phyloP scores from a whole-genome alignment of 2,888 invertebrate genomes.

The Mylabris sibirica region DNA sequence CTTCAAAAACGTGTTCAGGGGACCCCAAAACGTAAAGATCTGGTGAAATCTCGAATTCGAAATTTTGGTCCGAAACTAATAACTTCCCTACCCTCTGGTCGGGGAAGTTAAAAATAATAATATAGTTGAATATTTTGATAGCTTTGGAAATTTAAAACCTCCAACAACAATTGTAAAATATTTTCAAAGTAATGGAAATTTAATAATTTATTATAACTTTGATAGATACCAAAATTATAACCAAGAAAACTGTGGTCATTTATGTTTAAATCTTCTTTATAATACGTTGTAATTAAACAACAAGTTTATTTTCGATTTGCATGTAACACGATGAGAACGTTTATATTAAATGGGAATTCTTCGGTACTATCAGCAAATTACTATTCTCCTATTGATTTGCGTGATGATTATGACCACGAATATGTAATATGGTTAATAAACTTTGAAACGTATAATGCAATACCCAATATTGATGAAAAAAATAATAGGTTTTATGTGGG shows the following conservation, averaged over 20 bases:
- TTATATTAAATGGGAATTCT: slow-evolving; percentile 37
- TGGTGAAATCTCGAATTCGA: too few relatives aligned
- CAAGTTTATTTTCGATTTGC: slow-evolving; percentile 26
- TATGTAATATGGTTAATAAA: slow-evolving; percentile 39
- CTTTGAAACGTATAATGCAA: slow-evolving; percentile 40
- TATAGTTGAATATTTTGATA: slow-evolving; percentile 27
- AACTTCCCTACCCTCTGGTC: too few relatives aligned
- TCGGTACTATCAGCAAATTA: slow-evolving; percentile 35
- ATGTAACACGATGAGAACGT: slow-evolving; percentile 31
- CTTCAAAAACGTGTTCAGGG: too few relatives aligned
- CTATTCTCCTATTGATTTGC: slow-evolving; percentile 34
- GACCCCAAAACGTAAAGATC: too few relatives aligned
- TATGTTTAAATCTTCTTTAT: slow-evolving; percentile 31
- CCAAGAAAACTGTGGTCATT: slow-evolving; percentile 20
- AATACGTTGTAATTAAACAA: slow-evolving; percentile 16
- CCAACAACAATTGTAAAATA: slow-evolving; percentile 22
- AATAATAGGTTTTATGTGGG: slow-evolving; percentile 17
- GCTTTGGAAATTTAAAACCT: slow-evolving; percentile 27
- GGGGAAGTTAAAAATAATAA: slow-evolving; percentile 25
- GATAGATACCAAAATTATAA: not conserved
- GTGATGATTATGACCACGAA: slow-evolving; percentile 9
- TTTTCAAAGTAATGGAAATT: slow-evolving; percentile 19
- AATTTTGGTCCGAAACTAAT: too few relatives aligned
- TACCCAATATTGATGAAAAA: slow-evolving; percentile 31
- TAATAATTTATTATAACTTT: slow-evolving; percentile 12